Base-by-base conservation (phyloP, 2,888 invertebrate species). In the Tolmerus cingulatus region DNA sequence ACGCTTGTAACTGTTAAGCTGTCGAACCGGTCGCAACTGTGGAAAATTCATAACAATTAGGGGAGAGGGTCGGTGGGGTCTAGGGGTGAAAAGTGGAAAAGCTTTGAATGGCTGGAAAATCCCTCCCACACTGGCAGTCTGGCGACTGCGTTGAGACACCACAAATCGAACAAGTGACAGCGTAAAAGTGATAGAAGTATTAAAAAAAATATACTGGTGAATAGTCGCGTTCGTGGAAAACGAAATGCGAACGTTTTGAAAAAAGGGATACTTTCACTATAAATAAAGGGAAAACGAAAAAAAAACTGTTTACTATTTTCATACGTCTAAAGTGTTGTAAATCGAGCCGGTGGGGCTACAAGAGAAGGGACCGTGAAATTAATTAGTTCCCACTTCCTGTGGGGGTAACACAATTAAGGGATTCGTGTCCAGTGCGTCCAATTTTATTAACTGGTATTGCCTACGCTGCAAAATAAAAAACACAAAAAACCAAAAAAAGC, bases 161-260 rank as follows among this genome's bases (percentile, higher is more conserved):
- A 84, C 66, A 84, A 84, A 84, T 84, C 84, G 84, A 84, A 84
- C 84, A 84, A 84, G 84, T 84, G 84, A 84, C 84, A 84, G 84
- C 66, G 66, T 66, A 40, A 84, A 66, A 66, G 84, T 14, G 66
- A 12, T 81, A 74, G 34, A n/a, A 34, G 76, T 40, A 34, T 34
- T 46, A 46, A 51, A 76, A 76, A 51, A 76, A 76, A n/a, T n/a
- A n/a, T 19, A 76, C 37, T 34, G 76, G 27, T 76, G 66, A 66
- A 66, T 34, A 66, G 16, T 37, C 74, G 16, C 34, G 84, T 66
- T 84, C 74, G 9, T 55, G 16, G n/a, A n/a, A 16, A 34, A 37
- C 37, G 37, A 76, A 37, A 37, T 27, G 30, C 23, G 30, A 82
- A 37, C 23, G 55, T 46, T 40, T 76, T 76, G 27, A 76, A 37